A percentile compares a stretch with the other conserved stretches of the same genome.
Evolutionary conservation across 2,113 vertebrate species (phyloP).

Genomic region (Petromus typicus): DNA sequence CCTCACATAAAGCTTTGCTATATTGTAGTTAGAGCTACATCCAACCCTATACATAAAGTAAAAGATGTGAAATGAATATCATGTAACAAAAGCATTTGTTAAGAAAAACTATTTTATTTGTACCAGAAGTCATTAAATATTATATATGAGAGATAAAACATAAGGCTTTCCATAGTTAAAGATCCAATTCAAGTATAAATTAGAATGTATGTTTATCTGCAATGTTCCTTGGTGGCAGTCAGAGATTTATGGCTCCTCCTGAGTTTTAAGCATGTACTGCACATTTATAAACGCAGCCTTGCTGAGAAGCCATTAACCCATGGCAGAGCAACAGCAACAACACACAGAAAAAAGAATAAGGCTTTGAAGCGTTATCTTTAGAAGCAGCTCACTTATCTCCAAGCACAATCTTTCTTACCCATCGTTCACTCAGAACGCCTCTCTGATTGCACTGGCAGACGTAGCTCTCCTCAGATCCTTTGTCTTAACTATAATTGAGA

Average conservation of each 20-base stretch:
- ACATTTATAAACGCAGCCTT: conserved; percentile 48
- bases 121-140: conserved; percentile 46
- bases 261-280: neutral
- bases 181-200: conserved; percentile 44
- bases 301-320: neutral
- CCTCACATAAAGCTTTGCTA: neutral
- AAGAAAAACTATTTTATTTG: conserved; percentile 50
- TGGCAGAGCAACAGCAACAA: neutral
- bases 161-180: conserved; percentile 56
- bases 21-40: neutral
- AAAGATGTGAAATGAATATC: conserved; percentile 55
- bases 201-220: conserved; percentile 39
- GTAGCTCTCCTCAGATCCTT: neutral
- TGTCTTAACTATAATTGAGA: conserved; percentile 33
- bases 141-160: conserved; percentile 61
- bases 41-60: neutral
- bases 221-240: conserved; percentile 19
- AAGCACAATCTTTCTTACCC: neutral
- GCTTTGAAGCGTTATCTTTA: neutral
- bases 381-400: neutral
- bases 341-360: neutral
- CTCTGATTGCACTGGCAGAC: neutral
- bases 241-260: conserved; percentile 30
- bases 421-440: neutral
- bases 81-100: neutral